Evolutionary conservation across 2,113 vertebrate genomes (phyloP), one percentile per base, ranked within the genome.

Genomic region (Alosa alosa): DNA sequence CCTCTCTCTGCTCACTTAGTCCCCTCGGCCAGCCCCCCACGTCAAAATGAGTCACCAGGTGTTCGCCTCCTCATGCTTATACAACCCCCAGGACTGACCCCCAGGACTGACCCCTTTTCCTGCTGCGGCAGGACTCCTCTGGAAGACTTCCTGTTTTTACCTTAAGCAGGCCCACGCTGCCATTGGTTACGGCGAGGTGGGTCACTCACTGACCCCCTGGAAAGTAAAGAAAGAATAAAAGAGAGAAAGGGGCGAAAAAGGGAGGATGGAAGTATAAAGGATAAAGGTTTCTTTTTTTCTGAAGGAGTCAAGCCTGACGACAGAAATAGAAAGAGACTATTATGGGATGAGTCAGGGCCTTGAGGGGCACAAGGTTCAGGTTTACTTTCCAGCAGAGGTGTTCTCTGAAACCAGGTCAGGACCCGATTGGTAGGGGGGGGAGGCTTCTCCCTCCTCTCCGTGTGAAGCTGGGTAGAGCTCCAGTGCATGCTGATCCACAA

Each of bases 261-360:
- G 20, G 64, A 72, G n/a, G 64, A 72, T 72, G 13, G n/a, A 25
- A 10, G 64, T 31, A 31, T 31, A 31, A 31, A 31, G 31, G 31
- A 31, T 31, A 72, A 36, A 25, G 55, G 17, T 44, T 44, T 44
- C n/a, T 72, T 72, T 72, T 72, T 25, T 72, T 10, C 64, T 72
- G 72, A 39, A 78, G 72, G 13, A 13, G 36, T 78, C 72, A 39
- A 39, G 72, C 17, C 31, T 39, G 72, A 39, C 11, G 17, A 78
- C 72, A 78, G 11, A 78, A 78, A 78, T 78, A 78, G 72, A 78
- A 78, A 78, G 64, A 31, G 36, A 39, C 72, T 39, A 78, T 78
- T 39, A 78, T 78, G 36, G 72, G 72, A 36, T 75, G 68, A 39
- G 72, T 36, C 31, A 39, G 31, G 64, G 6, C 31, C 72, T 39